A percentile compares a stretch with the other conserved stretches of the same genome.
phyloP scores from a whole-genome alignment of 2,797 vertebrate species.

The Tenualosa ilisha region DNA sequence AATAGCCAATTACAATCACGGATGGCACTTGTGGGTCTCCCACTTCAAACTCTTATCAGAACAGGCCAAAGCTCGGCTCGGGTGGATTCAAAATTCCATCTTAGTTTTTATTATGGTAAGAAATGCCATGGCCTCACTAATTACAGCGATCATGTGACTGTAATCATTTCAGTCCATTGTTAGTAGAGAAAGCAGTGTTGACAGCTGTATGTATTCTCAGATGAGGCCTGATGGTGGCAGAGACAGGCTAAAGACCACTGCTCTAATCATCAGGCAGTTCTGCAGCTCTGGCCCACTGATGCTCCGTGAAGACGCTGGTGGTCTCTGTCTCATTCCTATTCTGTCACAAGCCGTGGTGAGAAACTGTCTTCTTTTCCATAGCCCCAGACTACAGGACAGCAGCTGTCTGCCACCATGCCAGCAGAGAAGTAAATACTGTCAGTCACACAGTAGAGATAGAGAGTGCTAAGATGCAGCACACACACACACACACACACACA shows the following conservation, averaged over 20 bases:
- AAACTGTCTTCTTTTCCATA: neutral
- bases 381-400: conserved; percentile 2
- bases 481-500: conserved; percentile 24
- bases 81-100: neutral
- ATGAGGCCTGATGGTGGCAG: neutral
- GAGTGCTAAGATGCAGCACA: neutral
- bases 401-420: neutral
- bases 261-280: neutral
- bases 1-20: neutral
- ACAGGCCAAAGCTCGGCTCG: neutral
- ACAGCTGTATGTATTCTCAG: neutral
- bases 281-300: neutral
- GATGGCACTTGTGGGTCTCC: neutral
- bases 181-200: neutral
- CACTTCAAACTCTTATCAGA: neutral
- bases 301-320: neutral
- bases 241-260: neutral
- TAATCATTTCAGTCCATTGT: neutral
- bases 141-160: neutral
- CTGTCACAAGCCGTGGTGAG: neutral
- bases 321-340: neutral
- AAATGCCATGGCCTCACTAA: neutral
- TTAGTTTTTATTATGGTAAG: neutral
- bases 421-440: neutral
- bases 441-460: neutral